Percentiles rank a stretch among this genome's conserved stretches.
These are phyloP conservation scores for Drosophila atroscutellata DNA, from an alignment of 2,888 invertebrate species.

Conservation along the genomic window DNA sequence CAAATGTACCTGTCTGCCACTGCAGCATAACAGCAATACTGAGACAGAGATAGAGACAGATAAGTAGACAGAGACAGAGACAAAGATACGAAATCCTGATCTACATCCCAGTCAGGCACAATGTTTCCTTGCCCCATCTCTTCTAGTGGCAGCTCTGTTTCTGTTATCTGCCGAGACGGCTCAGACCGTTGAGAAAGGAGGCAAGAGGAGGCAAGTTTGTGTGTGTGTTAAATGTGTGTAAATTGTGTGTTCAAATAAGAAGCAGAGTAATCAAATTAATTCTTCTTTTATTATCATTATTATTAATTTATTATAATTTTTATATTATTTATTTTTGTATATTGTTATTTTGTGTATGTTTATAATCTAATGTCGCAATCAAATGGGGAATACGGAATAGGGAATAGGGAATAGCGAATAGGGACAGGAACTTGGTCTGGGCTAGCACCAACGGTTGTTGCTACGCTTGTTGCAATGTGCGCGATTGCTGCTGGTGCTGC, in stretches of 20 bases:
- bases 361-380: slow-evolving; percentile 22
- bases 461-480: not conserved
- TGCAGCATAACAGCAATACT: not conserved
- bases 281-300: not conserved
- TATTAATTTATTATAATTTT: too few relatives aligned
- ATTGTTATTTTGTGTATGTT: not conserved
- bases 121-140: not conserved
- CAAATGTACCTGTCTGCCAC: slow-evolving; percentile 2
- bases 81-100: not conserved
- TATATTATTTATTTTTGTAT: too few relatives aligned
- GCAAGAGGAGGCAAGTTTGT: not conserved
- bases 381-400: slow-evolving; percentile 6
- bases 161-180: not conserved
- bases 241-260: not conserved
- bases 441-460: not conserved
- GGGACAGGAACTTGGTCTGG: not conserved
- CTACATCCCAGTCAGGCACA: not conserved
- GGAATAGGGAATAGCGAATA: slow-evolving; percentile 11
- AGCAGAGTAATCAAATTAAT: not conserved
- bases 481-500: not conserved
- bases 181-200: not conserved
- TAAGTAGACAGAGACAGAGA: not conserved
- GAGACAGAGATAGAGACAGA: not conserved
- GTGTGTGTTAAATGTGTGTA: not conserved
- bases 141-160: not conserved